phyloP scores from a whole-genome alignment of 2,797 vertebrate species.

The Syngnathus rostellatus region DNA sequence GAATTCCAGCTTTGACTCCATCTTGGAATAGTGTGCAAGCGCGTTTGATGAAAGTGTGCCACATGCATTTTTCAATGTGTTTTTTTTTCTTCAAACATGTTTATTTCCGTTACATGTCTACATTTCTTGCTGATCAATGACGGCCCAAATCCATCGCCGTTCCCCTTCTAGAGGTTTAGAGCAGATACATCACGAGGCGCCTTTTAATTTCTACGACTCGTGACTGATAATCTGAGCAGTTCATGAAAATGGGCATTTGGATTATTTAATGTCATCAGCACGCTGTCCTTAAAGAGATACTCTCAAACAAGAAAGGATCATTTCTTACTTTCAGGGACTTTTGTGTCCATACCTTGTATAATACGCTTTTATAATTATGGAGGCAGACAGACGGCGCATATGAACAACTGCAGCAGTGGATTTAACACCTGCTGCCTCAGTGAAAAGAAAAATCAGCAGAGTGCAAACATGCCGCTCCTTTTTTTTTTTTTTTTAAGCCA shows the following conservation, averaged over 20 bases:
- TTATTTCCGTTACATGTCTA: not conserved
- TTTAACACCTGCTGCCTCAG: slow-evolving; percentile 38
- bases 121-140: slow-evolving; percentile 37
- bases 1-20: slow-evolving; percentile 19
- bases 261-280: slow-evolving; percentile 23
- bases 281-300: not conserved
- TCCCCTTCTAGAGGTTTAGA: slow-evolving; percentile 43
- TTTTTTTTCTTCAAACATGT: no score
- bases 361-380: not conserved
- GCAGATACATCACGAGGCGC: slow-evolving; percentile 41
- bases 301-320: not conserved
- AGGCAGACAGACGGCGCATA: slow-evolving; percentile 8
- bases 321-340: not conserved
- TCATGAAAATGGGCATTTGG: slow-evolving; percentile 28
- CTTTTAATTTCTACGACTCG: slow-evolving; percentile 47
- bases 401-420: slow-evolving; percentile 20
- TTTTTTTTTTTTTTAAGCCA: slow-evolving; percentile 12
- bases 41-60: not conserved
- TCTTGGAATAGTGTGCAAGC: slow-evolving; percentile 18
- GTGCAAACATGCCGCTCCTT: slow-evolving; percentile 9
- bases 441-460: slow-evolving; percentile 16
- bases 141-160: slow-evolving; percentile 12
- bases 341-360: not conserved
- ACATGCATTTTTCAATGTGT: not conserved
- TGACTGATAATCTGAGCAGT: slow-evolving; percentile 38